Percentiles rank a stretch among this genome's conserved stretches.
These are phyloP conservation scores for Spilarctia lutea DNA, from an alignment of 2,888 invertebrate species.

Conservation along the genomic window DNA sequence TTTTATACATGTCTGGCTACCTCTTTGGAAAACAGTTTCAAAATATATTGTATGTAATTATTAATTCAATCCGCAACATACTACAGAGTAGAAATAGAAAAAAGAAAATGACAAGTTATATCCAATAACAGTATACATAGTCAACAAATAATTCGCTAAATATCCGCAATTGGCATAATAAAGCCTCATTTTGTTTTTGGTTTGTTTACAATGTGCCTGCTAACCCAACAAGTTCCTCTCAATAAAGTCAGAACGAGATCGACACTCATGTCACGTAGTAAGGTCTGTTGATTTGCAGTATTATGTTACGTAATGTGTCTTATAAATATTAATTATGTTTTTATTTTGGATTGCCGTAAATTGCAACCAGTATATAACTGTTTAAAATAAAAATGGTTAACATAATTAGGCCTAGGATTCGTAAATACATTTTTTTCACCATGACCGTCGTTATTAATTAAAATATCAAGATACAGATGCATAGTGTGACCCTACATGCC, in stretches of 20 bases:
- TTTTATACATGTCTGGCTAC: too few species aligned
- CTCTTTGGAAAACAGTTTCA: too few species aligned
- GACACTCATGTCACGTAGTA: constrained; percentile 44
- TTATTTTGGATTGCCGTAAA: constrained; percentile 13
- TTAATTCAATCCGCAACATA: not conserved
- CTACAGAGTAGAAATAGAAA: not conserved
- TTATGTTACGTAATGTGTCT: constrained; percentile 36
- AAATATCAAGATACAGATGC: not conserved
- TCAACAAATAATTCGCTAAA: constrained; percentile 23
- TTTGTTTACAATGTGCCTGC: constrained; percentile 35
- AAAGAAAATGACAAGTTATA: not conserved
- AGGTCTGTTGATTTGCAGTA: constrained; percentile 49
- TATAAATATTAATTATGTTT: constrained; percentile 34
- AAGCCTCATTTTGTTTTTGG: constrained; percentile 25
- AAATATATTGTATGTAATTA: not conserved
- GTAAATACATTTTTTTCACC: not conserved
- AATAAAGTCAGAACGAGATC: constrained; percentile 31
- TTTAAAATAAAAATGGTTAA: not conserved
- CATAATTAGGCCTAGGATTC: not conserved
- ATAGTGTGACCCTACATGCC: too few species aligned
- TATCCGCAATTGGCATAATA: constrained; percentile 25
- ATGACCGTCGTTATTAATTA: not conserved
- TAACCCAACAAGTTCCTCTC: constrained; percentile 38
- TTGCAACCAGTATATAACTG: not conserved
- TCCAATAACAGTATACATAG: not conserved